Evolutionary conservation across 2,797 vertebrate genomes (phyloP).

Genomic region (Artibeus lituratus): DNA sequence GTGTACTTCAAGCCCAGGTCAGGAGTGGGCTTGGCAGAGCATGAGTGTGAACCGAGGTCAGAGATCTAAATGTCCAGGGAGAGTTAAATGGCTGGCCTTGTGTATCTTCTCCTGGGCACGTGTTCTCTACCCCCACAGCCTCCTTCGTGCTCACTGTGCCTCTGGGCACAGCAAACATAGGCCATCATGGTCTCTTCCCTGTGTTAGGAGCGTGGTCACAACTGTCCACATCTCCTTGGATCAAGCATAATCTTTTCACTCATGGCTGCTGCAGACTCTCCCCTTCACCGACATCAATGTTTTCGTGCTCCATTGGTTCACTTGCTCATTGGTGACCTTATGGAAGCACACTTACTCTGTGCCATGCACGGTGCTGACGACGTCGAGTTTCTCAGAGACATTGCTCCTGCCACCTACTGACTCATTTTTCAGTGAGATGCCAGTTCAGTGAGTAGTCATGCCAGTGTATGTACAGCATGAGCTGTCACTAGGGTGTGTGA

Average conservation of each 20-base stretch:
- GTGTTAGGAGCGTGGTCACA: neutral
- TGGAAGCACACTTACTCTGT: neutral
- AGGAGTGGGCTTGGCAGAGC: slow-evolving; percentile 29
- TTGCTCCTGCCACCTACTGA: neutral
- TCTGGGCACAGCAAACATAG: neutral
- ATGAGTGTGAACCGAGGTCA: neutral
- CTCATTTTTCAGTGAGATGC: neutral
- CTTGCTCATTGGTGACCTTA: neutral
- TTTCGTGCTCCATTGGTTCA: neutral
- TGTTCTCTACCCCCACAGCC: neutral
- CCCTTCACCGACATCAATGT: neutral
- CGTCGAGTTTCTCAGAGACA: neutral
- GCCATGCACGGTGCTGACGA: neutral
- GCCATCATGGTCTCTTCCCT: neutral
- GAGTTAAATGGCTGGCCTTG: neutral
- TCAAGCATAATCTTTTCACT: neutral
- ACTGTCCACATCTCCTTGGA: neutral
- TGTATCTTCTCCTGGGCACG: neutral
- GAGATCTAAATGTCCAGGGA: neutral
- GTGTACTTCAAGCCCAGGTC: slow-evolving; percentile 92
- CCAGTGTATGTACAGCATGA: neutral
- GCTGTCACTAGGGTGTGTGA: neutral
- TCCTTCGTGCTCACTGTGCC: neutral
- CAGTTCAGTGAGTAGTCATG: neutral
- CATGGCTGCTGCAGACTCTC: neutral